phyloP scores from a whole-genome alignment of 35 echinoderm and acorn worm species.

The Diadema setosum region DNA sequence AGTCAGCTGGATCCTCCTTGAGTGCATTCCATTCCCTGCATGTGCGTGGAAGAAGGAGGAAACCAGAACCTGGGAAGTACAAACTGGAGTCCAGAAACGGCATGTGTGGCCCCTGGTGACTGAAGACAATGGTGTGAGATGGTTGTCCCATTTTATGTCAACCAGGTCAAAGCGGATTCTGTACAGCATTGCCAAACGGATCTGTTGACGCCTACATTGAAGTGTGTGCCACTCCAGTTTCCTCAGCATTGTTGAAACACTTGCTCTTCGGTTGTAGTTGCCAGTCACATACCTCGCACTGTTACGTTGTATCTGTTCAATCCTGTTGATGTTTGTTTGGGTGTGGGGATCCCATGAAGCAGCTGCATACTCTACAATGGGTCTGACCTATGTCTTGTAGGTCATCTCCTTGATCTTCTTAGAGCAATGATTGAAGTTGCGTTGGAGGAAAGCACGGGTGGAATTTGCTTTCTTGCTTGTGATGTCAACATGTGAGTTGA shows the following conservation, averaged over 20 bases:
- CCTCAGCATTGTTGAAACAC: background rate
- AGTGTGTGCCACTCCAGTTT: background rate
- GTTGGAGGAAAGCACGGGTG: background rate
- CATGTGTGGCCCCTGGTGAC: too few relatives aligned
- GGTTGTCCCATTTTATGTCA: background rate
- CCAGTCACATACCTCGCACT: background rate
- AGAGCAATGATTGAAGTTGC: slow-evolving; percentile 18
- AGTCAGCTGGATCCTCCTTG: background rate
- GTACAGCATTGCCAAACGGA: background rate
- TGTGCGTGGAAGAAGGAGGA: background rate
- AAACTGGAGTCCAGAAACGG: background rate
- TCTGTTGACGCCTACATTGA: background rate
- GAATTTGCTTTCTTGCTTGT: slow-evolving; percentile 30
- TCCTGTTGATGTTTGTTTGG: background rate
- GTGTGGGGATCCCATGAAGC: slow-evolving; percentile 26
- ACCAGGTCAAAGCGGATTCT: background rate
- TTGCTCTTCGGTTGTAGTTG: background rate
- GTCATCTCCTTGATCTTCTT: slow-evolving; percentile 7
- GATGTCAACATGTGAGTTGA: slow-evolving; percentile 11
- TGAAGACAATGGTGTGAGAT: background rate
- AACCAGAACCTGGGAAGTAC: background rate
- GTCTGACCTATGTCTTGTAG: background rate
- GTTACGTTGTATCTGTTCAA: slow-evolving; percentile 1
- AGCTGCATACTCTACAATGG: slow-evolving; percentile 16
- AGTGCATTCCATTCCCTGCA: background rate